Evolutionary conservation across 2,888 invertebrate genomes (phyloP), one percentile per base, ranked within the genome.

Genomic region (Drosophila paranaensis): DNA sequence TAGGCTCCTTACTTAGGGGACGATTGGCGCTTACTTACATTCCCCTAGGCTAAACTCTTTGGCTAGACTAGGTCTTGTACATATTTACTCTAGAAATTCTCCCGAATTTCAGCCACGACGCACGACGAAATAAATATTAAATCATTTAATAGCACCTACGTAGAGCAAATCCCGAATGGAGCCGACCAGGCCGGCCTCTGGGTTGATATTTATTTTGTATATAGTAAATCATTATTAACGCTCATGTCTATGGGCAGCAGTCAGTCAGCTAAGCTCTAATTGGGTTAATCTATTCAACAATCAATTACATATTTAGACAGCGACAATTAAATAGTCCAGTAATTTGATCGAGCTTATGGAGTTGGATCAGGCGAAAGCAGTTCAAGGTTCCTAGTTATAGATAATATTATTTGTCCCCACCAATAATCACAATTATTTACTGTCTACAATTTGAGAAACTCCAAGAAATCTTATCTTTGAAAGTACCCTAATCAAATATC

Each of bases 181-280:
- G n/a, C 50, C 56, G 33, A 27, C 27, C 27, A 27, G 3, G 27
- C 3, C 4, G 27, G 27, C 27, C 27, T 3, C 6, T 27, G 27
- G 27, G 27, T 27, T 27, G 27, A 27, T 6, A 27, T 27, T 2
- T 37, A 33, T 37, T 71, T 51, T 33, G n/a, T 48, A 16, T 16
- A n/a, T 11, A 33, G 48, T n/a, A n/a, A 33, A n/a, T n/a, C 30
- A n/a, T 48, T 30, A 13, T 25, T 51, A 37, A 51, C 33, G 51
- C 20, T 11, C 5, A 30, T 48, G 48, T 10, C 20, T 20, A n/a
- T 33, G 48, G 6, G 2, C n/a, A 48, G 30, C 27, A 33, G 42
- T 14, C 35, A 60, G n/a, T 40, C 43, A 46, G 40, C 20, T 39
- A 40, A 56, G 46, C 56, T 48, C 43, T 67, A 76, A 74, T 64